Conservation (phyloP, 1,140 invertebrate genomes). For the Cepaea nemoralis region DNA sequence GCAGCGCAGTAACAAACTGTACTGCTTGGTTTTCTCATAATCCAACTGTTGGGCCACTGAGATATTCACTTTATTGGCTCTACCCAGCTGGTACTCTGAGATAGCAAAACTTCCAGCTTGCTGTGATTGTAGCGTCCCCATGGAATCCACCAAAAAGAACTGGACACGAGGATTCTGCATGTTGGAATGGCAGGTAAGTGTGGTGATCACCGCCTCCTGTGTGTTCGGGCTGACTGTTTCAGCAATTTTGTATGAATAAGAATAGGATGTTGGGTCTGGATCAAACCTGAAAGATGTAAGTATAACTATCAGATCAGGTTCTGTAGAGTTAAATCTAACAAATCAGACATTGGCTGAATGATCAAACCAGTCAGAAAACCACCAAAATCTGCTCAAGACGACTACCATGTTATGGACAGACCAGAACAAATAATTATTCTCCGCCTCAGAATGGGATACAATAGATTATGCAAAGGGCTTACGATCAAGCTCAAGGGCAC, state of each 20-base stretch:
- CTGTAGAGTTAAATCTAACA: not conserved
- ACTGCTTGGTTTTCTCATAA: conserved; percentile 21
- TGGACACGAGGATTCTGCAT: conserved; percentile 54
- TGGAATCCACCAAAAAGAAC: conserved; percentile 37
- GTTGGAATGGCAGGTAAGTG: conserved; percentile 53
- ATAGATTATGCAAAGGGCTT: not conserved
- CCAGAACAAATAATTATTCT: too few species aligned
- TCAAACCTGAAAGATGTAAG: conserved; percentile 15
- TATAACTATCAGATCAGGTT: not conserved
- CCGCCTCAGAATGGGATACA: too few species aligned
- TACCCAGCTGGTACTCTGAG: conserved; percentile 17
- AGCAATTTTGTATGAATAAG: conserved; percentile 17
- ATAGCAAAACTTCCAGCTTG: conserved; percentile 25
- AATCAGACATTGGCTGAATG: too few species aligned
- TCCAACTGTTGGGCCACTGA: conserved; percentile 25
- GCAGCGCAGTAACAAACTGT: conserved; percentile 34
- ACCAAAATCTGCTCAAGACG: too few species aligned
- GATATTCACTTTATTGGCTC: conserved; percentile 17
- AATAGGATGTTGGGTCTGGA: not conserved
- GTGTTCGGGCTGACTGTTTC: conserved; percentile 29
- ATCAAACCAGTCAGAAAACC: not conserved
- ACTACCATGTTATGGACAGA: too few species aligned
- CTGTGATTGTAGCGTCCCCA: conserved; percentile 17
- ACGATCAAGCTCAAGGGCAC: too few species aligned
- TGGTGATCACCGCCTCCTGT: conserved; percentile 21